Conservation (phyloP, 2,113 vertebrate species). For the Mola mola region DNA sequence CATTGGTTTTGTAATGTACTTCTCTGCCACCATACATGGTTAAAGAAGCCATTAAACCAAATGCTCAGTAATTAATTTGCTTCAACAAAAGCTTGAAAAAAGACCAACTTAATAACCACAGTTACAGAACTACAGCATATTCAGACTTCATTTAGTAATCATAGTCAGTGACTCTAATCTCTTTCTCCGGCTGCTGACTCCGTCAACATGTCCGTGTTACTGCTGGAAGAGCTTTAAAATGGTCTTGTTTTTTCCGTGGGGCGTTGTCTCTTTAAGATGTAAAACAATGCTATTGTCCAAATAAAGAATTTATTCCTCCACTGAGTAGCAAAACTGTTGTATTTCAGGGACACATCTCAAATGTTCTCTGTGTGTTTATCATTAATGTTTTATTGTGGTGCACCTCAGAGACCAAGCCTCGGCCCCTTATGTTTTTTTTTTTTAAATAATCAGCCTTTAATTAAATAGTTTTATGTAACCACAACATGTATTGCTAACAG, state of each 20-base stretch:
- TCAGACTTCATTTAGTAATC: constrained; percentile 4
- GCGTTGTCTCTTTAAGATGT: not conserved
- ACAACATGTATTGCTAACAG: too few species aligned
- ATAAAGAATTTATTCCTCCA: not conserved
- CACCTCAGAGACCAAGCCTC: not conserved
- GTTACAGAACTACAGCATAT: constrained; percentile 1
- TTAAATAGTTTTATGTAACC: not conserved
- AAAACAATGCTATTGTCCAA: not conserved
- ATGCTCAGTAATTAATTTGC: not conserved
- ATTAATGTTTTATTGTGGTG: not conserved
- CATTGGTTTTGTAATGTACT: too few species aligned
- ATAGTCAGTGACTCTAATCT: constrained; percentile 23
- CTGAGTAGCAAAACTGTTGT: not conserved
- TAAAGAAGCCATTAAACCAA: not conserved
- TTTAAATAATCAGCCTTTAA: not conserved
- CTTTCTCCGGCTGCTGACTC: not conserved
- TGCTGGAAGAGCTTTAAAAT: not conserved
- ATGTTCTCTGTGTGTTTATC: not conserved
- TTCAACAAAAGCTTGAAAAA: not conserved
- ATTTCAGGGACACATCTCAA: not conserved
- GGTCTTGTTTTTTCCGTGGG: not conserved
- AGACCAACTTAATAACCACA: not conserved
- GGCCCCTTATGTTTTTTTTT: not conserved
- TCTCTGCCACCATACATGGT: not conserved
- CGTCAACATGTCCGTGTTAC: not conserved